These are phyloP conservation scores for Oncorhynchus nerka DNA, from an alignment of 2,113 vertebrate species.

Conservation along the genomic window DNA sequence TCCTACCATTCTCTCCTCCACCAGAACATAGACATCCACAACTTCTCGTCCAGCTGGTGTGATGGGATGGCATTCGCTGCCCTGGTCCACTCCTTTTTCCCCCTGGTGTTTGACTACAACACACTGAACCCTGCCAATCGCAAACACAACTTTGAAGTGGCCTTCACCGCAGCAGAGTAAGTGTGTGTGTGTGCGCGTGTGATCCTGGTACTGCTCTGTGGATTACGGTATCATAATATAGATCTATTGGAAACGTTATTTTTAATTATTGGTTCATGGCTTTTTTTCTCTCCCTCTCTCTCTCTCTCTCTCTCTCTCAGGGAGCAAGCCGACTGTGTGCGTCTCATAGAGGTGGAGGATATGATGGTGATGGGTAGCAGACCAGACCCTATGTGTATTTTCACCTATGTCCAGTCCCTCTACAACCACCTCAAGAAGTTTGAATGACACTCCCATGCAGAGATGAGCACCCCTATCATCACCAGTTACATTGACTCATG, in stretches of 20 bases:
- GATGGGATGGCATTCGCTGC: conserved; percentile 97
- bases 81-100: conserved; percentile 94
- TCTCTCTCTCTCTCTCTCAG: too few relatives aligned
- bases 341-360: conserved; percentile 96
- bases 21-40: conserved; percentile 93
- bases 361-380: conserved; percentile 94
- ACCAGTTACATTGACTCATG: background rate
- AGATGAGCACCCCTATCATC: background rate
- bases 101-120: conserved; percentile 89
- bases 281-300: too few relatives aligned
- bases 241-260: background rate
- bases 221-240: background rate
- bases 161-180: conserved; percentile 92
- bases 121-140: conserved; percentile 77
- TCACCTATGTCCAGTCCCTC: conserved; percentile 95
- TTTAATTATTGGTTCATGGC: too few relatives aligned
- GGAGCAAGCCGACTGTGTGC: conserved; percentile 82
- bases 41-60: conserved; percentile 95
- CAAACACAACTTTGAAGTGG: conserved; percentile 88
- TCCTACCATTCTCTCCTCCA: background rate
- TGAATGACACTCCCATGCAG: conserved; percentile 70
- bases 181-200: conserved; percentile 43
- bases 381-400: conserved; percentile 97
- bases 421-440: conserved; percentile 92
- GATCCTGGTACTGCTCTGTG: background rate